Evolutionary conservation across 1,140 invertebrate species (phyloP), one percentile per base, ranked within the genome.

Genomic region (Melipona quadrifasciata): DNA sequence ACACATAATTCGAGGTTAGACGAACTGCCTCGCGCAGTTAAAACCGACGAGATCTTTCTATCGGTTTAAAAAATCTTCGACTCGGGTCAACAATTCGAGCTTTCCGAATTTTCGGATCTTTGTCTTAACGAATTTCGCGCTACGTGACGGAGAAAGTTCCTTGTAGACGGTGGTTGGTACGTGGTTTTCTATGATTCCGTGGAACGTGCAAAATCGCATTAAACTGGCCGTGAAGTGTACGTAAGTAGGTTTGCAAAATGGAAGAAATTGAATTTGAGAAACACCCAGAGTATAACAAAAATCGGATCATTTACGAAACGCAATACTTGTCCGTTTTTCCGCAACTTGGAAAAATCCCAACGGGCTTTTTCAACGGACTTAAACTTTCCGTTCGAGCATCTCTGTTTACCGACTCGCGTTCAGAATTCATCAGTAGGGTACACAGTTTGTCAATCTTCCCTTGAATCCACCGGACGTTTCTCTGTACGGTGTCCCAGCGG

Each of bases 371-470:
- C 51, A 31, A 31, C 34, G n/a, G 57, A 47, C n/a, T 55, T 47
- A 27, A 74, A 82, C 39, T 57, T 57, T 31, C 61, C 14, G 21
- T 47, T 55, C 27, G 5, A 34, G 27, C 61, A 24, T 21, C 68
- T 72, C 70, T 47, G 39, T 73, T 65, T 65, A 64, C 79, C 68
- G 51, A 27, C 51, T 67, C 80, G 71, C 27, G n/a, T 68, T 76
- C 72, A 47, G 61, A 57, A 57, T 76, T 76, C 72, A 68, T 76
- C 61, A 47, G 24, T 5, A 57, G 55, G 21, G 72, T 57, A 57
- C 47, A 47, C 51, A 82, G 12, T 82, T 82, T 77, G 51, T 82
- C 67, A 31, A 39, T 34, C 31, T 24, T 47, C 53, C 31, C 71
- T 31, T 34, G 47, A 82, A 76, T 68, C 39, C 70, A 31, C 39